Base-by-base conservation (phyloP, 2,888 invertebrate genomes). In the Tolmerus cingulatus region DNA sequence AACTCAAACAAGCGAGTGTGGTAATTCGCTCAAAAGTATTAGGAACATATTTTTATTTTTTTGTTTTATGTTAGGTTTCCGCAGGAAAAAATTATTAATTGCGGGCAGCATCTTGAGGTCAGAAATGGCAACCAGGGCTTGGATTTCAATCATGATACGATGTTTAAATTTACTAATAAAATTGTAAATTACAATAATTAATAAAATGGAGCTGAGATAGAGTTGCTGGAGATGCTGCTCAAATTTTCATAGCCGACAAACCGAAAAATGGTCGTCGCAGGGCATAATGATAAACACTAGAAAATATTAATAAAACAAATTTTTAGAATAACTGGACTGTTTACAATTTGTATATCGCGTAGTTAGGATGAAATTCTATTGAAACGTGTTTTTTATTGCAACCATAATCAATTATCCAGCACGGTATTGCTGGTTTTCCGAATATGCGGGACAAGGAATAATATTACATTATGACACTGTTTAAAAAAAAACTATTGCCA, bases 321-420 rank as follows among this genome's bases (percentile, higher is more conserved):
- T 82, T n/a, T 37, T 82, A 82, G 66, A 19, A 51, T 51, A 51
- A 79, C 27, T 79, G 23, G 30, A 79, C 46, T 79, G 30, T 79
- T 79, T 79, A 79, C 30, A 57, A 82, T 82, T 82, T 82, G 57
- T 82, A 82, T 82, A 82, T 57, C 57, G 34, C 57, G 82, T 82
- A 82, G 82, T 57, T 82, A 82, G 82, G 57, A 66, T 40, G 66
- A 82, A 82, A 51, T 79, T 82, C n/a, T 82, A 82, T 57, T 82
- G 51, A 43, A 43, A 37, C 12, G 23, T 37, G 40, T 82, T 82
- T 57, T 46, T 57, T 82, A 79, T 55, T 79, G 51, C 51, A 79
- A 66, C 27, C 27, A 66, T 66, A 66, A 66, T 3, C 8, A 27
- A 23, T 66, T 12, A 66, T 8, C 66, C 9, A 27, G 19, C 23